Percentiles rank a stretch among this genome's conserved stretches.
These are phyloP conservation scores for Coendou prehensilis DNA, from an alignment of 2,797 vertebrate species.

Conservation along the genomic window DNA sequence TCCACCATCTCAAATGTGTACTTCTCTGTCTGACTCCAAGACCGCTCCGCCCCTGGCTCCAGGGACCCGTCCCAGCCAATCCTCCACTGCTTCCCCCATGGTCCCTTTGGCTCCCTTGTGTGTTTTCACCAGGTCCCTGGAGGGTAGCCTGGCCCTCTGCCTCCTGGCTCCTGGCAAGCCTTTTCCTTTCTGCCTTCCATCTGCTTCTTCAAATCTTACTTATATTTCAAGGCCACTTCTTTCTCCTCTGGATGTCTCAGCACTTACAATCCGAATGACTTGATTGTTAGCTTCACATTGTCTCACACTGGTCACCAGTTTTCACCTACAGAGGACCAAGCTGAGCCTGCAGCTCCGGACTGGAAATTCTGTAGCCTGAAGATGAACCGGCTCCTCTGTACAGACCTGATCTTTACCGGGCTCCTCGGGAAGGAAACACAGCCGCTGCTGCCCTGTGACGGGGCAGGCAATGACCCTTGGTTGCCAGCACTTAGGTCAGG, in stretches of 20 bases:
- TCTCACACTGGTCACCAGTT: background rate
- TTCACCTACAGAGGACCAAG: background rate
- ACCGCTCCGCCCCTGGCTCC: background rate
- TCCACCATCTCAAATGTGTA: background rate
- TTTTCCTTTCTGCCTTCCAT: background rate
- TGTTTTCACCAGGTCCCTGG: background rate
- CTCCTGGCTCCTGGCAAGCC: background rate
- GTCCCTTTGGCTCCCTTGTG: background rate
- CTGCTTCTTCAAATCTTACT: constrained; percentile 38
- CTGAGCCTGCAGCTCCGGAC: background rate
- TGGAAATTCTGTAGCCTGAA: background rate
- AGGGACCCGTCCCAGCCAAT: background rate
- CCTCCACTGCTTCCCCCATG: background rate
- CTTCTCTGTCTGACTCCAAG: background rate
- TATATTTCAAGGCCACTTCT: background rate
- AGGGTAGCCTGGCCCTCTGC: background rate
- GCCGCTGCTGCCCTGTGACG: background rate
- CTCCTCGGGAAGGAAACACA: background rate
- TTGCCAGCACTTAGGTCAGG: background rate
- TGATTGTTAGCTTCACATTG: background rate
- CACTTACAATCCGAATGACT: background rate
- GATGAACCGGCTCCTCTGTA: background rate
- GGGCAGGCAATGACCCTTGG: background rate
- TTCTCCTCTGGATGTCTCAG: background rate
- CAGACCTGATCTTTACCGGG: background rate